Conservation (phyloP, 1,140 invertebrate species). For the Acromyrmex echinatior region DNA sequence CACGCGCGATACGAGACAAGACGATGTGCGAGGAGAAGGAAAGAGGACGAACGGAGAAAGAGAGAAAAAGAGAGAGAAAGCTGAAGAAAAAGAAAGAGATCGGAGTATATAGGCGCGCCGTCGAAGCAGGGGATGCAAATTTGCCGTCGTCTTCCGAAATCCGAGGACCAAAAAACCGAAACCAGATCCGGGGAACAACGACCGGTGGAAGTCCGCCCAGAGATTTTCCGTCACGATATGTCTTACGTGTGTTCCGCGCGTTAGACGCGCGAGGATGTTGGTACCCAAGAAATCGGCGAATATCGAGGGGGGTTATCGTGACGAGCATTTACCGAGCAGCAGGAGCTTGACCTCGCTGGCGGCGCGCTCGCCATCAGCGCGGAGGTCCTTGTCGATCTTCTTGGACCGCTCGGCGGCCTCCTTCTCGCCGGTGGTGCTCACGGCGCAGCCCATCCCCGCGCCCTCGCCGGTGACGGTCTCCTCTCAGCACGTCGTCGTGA, state of each 20-base stretch:
- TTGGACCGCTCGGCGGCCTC: slow-evolving; percentile 94
- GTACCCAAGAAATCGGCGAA: background rate
- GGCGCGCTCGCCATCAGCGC: slow-evolving; percentile 94
- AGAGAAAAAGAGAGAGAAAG: background rate
- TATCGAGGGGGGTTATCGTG: background rate
- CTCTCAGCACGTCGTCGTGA: slow-evolving; percentile 40
- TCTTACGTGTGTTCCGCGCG: background rate
- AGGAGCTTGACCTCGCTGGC: slow-evolving; percentile 96
- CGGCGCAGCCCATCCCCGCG: slow-evolving; percentile 91
- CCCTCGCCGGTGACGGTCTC: slow-evolving; percentile 76
- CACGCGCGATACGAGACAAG: slow-evolving; percentile 28
- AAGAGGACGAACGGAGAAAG: too few species aligned
- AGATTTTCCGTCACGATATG: background rate
- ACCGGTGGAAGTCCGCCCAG: background rate
- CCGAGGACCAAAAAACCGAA: slow-evolving; percentile 10
- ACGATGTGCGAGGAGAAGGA: slow-evolving; percentile 17
- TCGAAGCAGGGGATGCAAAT: slow-evolving; percentile 43
- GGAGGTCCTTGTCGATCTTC: slow-evolving; percentile 95
- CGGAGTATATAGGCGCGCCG: slow-evolving; percentile 15
- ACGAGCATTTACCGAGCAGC: slow-evolving; percentile 90
- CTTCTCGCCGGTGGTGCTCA: slow-evolving; percentile 93
- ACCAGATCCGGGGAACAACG: background rate
- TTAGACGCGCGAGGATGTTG: background rate
- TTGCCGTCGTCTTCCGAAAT: background rate
- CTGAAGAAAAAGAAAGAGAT: background rate